Evolutionary conservation across 2,888 invertebrate species (phyloP).

Genomic region (Dione vanillae): DNA sequence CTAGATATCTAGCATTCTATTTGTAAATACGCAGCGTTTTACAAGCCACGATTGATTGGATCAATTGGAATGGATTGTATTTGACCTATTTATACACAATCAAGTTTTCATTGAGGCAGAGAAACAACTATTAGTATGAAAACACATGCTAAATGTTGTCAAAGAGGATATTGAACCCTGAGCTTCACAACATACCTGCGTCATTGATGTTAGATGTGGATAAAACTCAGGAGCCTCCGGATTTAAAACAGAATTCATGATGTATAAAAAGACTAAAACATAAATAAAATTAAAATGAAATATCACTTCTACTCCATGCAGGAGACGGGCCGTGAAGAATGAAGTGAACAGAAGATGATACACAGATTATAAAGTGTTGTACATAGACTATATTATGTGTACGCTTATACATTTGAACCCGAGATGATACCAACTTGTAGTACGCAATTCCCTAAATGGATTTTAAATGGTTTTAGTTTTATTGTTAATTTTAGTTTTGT

Average conservation of each 20-base stretch:
- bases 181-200: slow-evolving; percentile 58
- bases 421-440: neutral
- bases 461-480: neutral
- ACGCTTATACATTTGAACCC: neutral
- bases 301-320: slow-evolving; percentile 51
- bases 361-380: slow-evolving; percentile 32
- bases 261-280: slow-evolving; percentile 47
- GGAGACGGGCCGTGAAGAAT: slow-evolving; percentile 50
- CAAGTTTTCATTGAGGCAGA: slow-evolving; percentile 34
- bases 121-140: slow-evolving; percentile 44
- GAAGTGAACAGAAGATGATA: slow-evolving; percentile 39
- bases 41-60: slow-evolving; percentile 35
- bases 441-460: neutral
- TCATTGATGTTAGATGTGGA: slow-evolving; percentile 63
- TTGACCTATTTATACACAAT: slow-evolving; percentile 41
- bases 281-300: slow-evolving; percentile 49
- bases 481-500: neutral
- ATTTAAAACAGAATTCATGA: slow-evolving; percentile 71
- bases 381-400: slow-evolving; percentile 13
- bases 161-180: slow-evolving; percentile 46
- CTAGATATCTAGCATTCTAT: slow-evolving; percentile 16
- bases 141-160: slow-evolving; percentile 63
- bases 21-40: slow-evolving; percentile 11
- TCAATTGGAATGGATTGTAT: slow-evolving; percentile 39
- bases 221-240: slow-evolving; percentile 76